Conservation (phyloP, 2,797 vertebrate genomes). For the Rhinatrema bivittatum region DNA sequence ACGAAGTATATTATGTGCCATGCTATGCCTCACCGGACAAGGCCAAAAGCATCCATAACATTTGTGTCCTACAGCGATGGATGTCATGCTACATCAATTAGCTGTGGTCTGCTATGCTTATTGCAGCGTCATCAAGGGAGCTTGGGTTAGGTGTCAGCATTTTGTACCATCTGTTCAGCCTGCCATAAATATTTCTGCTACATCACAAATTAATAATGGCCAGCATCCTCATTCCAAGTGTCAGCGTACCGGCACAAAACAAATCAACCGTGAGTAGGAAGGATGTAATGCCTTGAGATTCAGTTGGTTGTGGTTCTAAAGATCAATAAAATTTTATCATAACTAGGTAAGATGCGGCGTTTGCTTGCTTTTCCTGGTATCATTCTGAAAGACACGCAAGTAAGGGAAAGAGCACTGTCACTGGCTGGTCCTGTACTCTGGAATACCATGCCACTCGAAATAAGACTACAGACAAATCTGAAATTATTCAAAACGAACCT, state of each 20-base stretch:
- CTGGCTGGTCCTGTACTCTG: too few species aligned
- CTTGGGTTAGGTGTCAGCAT: constrained; percentile 16
- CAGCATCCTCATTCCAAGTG: neutral
- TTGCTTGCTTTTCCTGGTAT: neutral
- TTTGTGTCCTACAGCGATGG: too few species aligned
- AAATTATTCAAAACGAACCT: too few species aligned
- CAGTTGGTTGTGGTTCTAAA: neutral
- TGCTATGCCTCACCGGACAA: too few species aligned
- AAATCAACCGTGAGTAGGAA: neutral
- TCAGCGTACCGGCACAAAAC: neutral
- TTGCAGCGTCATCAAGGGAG: neutral
- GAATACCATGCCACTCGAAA: too few species aligned
- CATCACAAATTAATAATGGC: constrained; percentile 1
- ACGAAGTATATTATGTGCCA: too few species aligned
- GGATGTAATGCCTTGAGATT: neutral
- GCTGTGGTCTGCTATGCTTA: neutral
- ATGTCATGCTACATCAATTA: constrained; percentile 17
- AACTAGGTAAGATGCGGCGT: neutral
- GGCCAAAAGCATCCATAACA: too few species aligned
- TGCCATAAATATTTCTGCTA: constrained; percentile 10
- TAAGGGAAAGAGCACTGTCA: too few species aligned
- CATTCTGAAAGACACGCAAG: neutral
- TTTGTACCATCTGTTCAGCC: constrained; percentile 14
- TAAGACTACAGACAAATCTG: too few species aligned
- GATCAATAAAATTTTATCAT: neutral